Evolutionary conservation across 2,113 vertebrate species (phyloP).

Genomic region (Psophia crepitans): DNA sequence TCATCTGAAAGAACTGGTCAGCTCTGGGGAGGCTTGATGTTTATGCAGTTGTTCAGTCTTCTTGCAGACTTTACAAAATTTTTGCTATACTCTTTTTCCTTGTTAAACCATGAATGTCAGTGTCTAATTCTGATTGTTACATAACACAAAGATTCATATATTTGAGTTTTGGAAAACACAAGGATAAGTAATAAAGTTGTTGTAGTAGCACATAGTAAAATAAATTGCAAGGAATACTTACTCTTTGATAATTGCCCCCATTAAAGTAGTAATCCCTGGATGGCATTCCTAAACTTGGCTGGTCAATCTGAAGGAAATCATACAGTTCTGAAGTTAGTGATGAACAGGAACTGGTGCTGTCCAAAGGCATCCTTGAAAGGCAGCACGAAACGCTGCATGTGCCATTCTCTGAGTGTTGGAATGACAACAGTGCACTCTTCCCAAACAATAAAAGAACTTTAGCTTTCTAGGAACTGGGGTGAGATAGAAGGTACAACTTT

Average conservation of each 20-base stretch:
- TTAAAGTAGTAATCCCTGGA: slow-evolving; percentile 94
- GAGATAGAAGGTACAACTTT: not conserved
- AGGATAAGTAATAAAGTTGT: not conserved
- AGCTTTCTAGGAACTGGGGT: not conserved
- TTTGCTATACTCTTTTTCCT: no score
- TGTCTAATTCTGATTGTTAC: not conserved
- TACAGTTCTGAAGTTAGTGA: not conserved
- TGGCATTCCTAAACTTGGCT: slow-evolving; percentile 93
- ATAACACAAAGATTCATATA: rapidly evolving
- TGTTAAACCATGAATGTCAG: no score
- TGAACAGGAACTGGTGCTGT: not conserved
- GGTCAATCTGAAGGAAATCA: slow-evolving; percentile 84
- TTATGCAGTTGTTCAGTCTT: not conserved
- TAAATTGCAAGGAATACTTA: slow-evolving; percentile 46
- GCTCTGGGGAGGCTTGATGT: not conserved
- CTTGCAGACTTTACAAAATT: not conserved
- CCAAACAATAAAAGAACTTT: not conserved
- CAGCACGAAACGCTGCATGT: not conserved
- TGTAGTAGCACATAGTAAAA: not conserved
- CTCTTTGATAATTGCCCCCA: slow-evolving; percentile 82
- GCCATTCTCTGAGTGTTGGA: not conserved
- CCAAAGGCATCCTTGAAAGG: not conserved
- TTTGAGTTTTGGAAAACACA: not conserved
- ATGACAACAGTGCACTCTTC: not conserved
- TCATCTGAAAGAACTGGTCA: not conserved